Percentiles rank a stretch among this genome's conserved stretches.
These are phyloP conservation scores for Morelia viridis DNA, from an alignment of 2,797 vertebrate species.

Conservation along the genomic window DNA sequence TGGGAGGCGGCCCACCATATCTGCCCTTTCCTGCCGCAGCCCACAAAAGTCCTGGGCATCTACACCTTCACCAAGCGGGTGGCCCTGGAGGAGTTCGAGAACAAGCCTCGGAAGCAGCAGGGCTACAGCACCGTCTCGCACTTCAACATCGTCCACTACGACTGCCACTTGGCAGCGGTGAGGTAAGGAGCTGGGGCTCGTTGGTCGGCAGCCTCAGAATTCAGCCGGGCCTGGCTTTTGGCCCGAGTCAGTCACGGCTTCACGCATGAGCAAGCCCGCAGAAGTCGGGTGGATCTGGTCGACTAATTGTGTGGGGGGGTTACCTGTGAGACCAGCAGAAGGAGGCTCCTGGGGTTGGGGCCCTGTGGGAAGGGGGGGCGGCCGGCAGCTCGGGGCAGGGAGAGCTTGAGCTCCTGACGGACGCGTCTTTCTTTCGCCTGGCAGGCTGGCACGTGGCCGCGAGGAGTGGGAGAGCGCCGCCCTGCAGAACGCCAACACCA, in stretches of 20 bases:
- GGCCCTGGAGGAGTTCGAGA: slow-evolving; percentile 93
- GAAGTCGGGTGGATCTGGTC: neutral
- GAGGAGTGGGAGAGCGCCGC: slow-evolving; percentile 99
- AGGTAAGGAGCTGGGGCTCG: slow-evolving; percentile 73
- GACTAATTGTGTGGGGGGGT: neutral
- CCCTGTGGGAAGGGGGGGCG: neutral
- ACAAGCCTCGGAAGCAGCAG: slow-evolving; percentile 96
- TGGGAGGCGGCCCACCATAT: rapidly evolving
- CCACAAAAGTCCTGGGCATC: slow-evolving; percentile 97
- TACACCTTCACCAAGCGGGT: slow-evolving; percentile 98
- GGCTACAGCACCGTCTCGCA: slow-evolving; percentile 99
- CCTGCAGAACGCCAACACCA: slow-evolving; percentile 97
- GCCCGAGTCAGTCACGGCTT: neutral
- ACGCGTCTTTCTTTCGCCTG: neutral
- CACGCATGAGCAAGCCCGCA: neutral
- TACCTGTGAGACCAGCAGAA: neutral
- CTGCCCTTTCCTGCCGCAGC: slow-evolving; percentile 71
- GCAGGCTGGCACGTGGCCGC: slow-evolving; percentile 91
- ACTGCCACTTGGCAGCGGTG: slow-evolving; percentile 98
- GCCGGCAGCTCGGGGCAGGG: neutral
- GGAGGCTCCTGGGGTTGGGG: too few species aligned
- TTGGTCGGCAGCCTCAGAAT: neutral
- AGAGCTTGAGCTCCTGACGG: too few species aligned
- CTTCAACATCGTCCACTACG: slow-evolving; percentile 99
- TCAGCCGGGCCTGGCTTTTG: neutral